phyloP scores from a whole-genome alignment of 2,888 invertebrate species.

The Ornithoptera priamus region DNA sequence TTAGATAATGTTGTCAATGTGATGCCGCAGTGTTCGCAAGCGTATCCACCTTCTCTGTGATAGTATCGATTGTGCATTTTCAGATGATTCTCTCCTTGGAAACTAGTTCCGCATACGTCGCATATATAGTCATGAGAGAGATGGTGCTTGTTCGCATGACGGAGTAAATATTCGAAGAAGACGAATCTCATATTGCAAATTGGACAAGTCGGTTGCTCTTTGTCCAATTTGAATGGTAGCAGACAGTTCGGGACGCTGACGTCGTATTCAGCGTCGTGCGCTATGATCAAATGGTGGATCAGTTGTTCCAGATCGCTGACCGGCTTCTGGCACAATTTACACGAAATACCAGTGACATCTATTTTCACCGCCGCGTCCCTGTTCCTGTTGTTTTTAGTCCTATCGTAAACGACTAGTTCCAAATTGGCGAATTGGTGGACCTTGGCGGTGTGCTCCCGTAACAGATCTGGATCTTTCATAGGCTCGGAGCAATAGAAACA shows the following conservation, averaged over 20 bases:
- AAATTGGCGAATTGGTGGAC: slow-evolving; percentile 61
- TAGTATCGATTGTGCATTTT: slow-evolving; percentile 74
- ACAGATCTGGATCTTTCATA: slow-evolving; percentile 57
- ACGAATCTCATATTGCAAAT: slow-evolving; percentile 70
- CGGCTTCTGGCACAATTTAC: slow-evolving; percentile 58
- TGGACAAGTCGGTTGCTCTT: slow-evolving; percentile 62
- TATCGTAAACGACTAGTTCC: slow-evolving; percentile 62
- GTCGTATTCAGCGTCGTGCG: slow-evolving; percentile 72
- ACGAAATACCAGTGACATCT: slow-evolving; percentile 62
- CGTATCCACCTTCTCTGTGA: slow-evolving; percentile 68
- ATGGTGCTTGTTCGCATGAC: slow-evolving; percentile 71
- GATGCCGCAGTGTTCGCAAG: slow-evolving; percentile 72
- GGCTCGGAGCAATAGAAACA: slow-evolving; percentile 70
- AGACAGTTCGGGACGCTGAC: slow-evolving; percentile 67
- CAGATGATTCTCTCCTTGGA: slow-evolving; percentile 72
- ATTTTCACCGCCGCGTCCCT: slow-evolving; percentile 73
- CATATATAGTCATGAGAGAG: slow-evolving; percentile 72
- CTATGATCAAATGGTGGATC: slow-evolving; percentile 68
- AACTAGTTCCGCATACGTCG: slow-evolving; percentile 71
- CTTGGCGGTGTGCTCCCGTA: slow-evolving; percentile 58
- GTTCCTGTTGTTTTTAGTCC: slow-evolving; percentile 68
- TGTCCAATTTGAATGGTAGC: slow-evolving; percentile 66
- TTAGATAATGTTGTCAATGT: slow-evolving; percentile 68
- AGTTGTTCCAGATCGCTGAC: slow-evolving; percentile 61
- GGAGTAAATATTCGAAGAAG: slow-evolving; percentile 67